phyloP scores from a whole-genome alignment of 2,888 invertebrate species.

The Cremastinae sp. region DNA sequence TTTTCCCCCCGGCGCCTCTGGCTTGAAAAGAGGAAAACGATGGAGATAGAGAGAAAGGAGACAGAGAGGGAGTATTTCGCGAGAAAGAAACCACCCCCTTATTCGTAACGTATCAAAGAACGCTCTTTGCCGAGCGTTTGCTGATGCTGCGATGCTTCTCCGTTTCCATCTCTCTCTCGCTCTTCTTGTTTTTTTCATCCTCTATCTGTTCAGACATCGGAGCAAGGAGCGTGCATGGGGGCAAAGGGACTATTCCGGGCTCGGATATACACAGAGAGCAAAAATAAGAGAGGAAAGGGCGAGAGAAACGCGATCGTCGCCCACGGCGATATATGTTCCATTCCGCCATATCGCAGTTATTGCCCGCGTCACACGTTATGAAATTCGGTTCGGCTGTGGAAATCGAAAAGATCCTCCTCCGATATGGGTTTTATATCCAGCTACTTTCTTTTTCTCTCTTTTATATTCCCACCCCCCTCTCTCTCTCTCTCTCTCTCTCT shows the following conservation, averaged over 20 bases:
- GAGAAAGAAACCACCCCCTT: slow-evolving; percentile 53
- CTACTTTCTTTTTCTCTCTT: slow-evolving; percentile 33
- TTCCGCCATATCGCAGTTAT: slow-evolving; percentile 64
- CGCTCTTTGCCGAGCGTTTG: slow-evolving; percentile 66
- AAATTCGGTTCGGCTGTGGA: slow-evolving; percentile 63
- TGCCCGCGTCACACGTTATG: slow-evolving; percentile 66
- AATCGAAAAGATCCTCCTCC: slow-evolving; percentile 59
- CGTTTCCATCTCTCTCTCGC: background rate
- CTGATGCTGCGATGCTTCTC: slow-evolving; percentile 64
- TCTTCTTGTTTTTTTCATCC: background rate
- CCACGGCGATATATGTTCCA: slow-evolving; percentile 56
- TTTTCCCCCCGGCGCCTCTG: slow-evolving; percentile 45
- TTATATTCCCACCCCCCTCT: slow-evolving; percentile 2
- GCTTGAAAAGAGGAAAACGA: slow-evolving; percentile 58
- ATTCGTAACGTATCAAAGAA: slow-evolving; percentile 68
- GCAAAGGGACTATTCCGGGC: background rate
- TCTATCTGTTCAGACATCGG: slow-evolving; percentile 24
- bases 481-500: background rate
- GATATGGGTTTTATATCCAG: slow-evolving; percentile 51
- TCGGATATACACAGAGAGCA: slow-evolving; percentile 18
- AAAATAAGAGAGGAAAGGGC: slow-evolving; percentile 48
- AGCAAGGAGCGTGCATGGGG: slow-evolving; percentile 17
- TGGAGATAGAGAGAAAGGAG: slow-evolving; percentile 1
- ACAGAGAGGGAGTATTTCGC: slow-evolving; percentile 58
- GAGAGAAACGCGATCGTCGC: slow-evolving; percentile 35